Evolutionary conservation across 2,113 vertebrate species (phyloP), one percentile per base, ranked within the genome.

Genomic region (Ranitomeya variabilis): DNA sequence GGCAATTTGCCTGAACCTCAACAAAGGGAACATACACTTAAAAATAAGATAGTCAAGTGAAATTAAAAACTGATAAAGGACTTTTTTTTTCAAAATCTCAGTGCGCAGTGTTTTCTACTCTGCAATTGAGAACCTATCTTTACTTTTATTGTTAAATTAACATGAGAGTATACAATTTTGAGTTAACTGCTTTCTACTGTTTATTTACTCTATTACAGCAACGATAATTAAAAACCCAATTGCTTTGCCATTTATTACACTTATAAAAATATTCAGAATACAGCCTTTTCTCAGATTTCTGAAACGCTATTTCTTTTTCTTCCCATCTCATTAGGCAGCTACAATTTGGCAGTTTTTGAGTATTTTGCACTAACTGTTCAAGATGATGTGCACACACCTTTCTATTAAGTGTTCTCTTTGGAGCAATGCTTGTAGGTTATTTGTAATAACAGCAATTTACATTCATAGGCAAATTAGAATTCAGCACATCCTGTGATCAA

Each of bases 401-500:
- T 93, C 91, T 91, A 90, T 92, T 91, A 93, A 90, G 89, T 91
- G 89, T 90, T 91, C 91, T 93, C 87, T 86, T 59, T 91, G 91
- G 92, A 93, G 86, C 59, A 90, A 66, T 90, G 86, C 87, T 90
- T 85, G 91, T 87, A 79, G 81, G 81, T 77, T 91, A 15, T 91
- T 93, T 94, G 87, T 92, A 93, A 93, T 91, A 90, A 90, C 90
- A 91, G 85, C 91, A 80, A 94, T 94, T 95, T 93, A 88, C 92
- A 93, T 95, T 94, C 93, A 91, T 92, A 90, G 93, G 90, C 90
- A 93, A 92, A 91, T 92, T 92, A 11, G 69, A 89, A 92, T 92
- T 91, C 92, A 93, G 91, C 91, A 92, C 87, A 89, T 89, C 90
- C 67, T 85, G 90, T 91, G 92, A 95, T 92, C 91, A 94, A 90